These are phyloP conservation scores for Gymnothorax reevesii DNA, from an alignment of 2,797 vertebrate species.

Conservation along the genomic window DNA sequence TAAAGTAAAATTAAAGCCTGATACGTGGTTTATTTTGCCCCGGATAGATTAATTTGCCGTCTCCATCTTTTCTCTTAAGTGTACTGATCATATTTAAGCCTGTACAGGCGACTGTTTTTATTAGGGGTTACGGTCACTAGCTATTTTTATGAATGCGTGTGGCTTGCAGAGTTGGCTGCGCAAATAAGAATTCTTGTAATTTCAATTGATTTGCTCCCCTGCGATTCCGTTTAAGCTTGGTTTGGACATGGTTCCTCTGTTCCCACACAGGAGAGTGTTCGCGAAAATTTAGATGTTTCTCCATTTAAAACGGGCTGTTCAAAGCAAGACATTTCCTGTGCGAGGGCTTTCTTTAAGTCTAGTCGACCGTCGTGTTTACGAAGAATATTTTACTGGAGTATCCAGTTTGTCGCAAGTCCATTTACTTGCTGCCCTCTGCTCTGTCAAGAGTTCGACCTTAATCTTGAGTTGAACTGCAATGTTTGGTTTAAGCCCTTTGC, in stretches of 20 bases:
- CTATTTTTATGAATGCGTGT: neutral
- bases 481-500: neutral
- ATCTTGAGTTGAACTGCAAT: neutral
- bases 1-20: conserved; percentile 13
- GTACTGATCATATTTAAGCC: neutral
- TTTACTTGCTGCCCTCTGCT: neutral
- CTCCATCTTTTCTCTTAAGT: neutral
- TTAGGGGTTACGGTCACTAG: neutral
- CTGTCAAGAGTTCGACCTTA: neutral
- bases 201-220: neutral
- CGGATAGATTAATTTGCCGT: neutral
- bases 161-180: neutral
- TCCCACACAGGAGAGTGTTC: neutral
- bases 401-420: neutral
- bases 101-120: neutral
- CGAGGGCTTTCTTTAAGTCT: neutral
- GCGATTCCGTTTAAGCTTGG: neutral
- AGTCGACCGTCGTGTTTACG: neutral
- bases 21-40: neutral
- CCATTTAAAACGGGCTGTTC: neutral
- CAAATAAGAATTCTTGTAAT: neutral
- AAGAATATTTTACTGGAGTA: neutral
- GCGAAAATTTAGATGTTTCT: neutral
- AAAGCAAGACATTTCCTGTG: neutral
- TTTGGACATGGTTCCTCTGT: neutral